Percentiles rank a stretch among this genome's conserved stretches.
phyloP scores from a whole-genome alignment of 2,113 vertebrate species.

The Sapayoa aenigma region DNA sequence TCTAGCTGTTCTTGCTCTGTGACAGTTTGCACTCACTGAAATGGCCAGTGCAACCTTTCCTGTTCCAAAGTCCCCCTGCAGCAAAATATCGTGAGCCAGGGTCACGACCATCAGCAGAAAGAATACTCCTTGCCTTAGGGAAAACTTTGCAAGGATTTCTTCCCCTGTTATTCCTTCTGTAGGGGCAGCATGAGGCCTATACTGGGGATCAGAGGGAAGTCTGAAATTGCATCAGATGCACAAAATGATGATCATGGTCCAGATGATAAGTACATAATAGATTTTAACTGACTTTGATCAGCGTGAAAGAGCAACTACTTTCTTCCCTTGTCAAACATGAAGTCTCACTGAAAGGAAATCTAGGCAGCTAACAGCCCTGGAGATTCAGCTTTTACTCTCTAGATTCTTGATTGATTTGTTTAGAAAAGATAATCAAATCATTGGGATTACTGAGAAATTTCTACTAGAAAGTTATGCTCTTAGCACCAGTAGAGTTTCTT shows the following conservation, averaged over 20 bases:
- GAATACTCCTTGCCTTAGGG: neutral
- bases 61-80: constrained; percentile 1
- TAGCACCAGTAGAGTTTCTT: neutral
- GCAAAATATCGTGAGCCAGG: neutral
- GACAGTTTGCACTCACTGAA: neutral
- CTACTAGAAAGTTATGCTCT: neutral
- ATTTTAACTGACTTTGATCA: neutral
- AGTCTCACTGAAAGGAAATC: neutral
- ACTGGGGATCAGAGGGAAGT: neutral
- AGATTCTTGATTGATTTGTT: neutral
- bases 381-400: neutral
- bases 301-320: neutral
- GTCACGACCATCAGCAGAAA: constrained; percentile 15
- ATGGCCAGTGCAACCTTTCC: neutral
- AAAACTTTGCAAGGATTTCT: neutral
- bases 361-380: neutral
- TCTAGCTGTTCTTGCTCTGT: neutral
- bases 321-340: neutral
- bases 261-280: neutral
- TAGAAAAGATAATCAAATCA: neutral
- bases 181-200: neutral
- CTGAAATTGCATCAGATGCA: neutral
- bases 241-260: neutral
- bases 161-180: neutral
- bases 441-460: neutral